Evolutionary conservation across 2,888 invertebrate species (phyloP), one percentile per base, ranked within the genome.

Genomic region (Belgica antarctica): DNA sequence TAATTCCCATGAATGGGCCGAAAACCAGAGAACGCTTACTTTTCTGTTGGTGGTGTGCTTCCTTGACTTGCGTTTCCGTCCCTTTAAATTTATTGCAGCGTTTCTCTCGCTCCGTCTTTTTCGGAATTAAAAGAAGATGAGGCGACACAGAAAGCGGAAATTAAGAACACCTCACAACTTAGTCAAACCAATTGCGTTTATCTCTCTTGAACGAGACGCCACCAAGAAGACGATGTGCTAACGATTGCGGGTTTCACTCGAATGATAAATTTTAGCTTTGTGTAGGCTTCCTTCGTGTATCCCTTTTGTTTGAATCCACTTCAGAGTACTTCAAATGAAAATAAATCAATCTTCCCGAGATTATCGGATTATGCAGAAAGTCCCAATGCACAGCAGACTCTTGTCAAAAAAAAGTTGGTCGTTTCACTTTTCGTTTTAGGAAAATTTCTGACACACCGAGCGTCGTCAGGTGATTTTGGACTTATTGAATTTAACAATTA

Each of bases 401-500:
- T 41, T 41, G n/a, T 31, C 31, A 31, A 10, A 31, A 10, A 31
- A n/a, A n/a, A n/a, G n/a, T n/a, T n/a, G n/a, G n/a, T n/a, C n/a
- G n/a, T n/a, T n/a, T 31, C 10, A n/a, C 41, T n/a, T 41, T 41
- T 41, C 15, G 15, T 41, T 10, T 34, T 8, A 7, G 7, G 34
- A 34, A 7, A 34, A 34, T 41, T 41, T 41, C 41, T n/a, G n/a
- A 41, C 41, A 41, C 41, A n/a, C 41, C 41, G 41, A 5, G 10
- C n/a, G n/a, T n/a, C 12, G 41, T 4, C 41, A n/a, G 41, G 2
- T 41, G 15, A 41, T 41, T 41, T 41, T 10, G 8, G 41, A 41
- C n/a, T 41, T 41, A 41, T 41, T 41, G 41, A 41, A 15, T 41
- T 41, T 41, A 41, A n/a, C 41, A 41, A 41, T 41, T 41, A 41